Conservation (phyloP, 2,113 vertebrate genomes). For the Anthoscopus minutus region DNA sequence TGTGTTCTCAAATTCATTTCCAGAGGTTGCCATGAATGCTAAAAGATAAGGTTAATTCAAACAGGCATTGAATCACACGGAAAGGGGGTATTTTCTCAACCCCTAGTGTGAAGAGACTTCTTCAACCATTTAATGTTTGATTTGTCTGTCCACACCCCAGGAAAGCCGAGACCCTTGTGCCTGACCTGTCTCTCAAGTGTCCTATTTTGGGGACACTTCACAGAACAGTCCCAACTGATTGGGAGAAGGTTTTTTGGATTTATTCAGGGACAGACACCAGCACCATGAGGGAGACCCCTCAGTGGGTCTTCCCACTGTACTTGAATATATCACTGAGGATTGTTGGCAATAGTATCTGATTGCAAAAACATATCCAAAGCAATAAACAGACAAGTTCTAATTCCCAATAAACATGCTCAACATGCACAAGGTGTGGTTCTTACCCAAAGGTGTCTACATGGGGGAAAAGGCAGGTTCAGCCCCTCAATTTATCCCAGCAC, state of each 20-base stretch:
- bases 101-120: not conserved
- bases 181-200: not conserved
- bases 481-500: not conserved
- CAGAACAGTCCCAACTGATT: no score
- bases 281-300: not conserved
- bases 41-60: not conserved
- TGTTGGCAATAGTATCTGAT: fast-evolving
- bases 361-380: not conserved
- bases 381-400: not conserved
- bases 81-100: not conserved
- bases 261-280: not conserved
- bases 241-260: fast-evolving
- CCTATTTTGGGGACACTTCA: not conserved
- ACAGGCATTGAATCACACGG: not conserved
- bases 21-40: not conserved
- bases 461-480: not conserved
- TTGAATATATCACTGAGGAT: not conserved
- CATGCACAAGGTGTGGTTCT: not conserved
- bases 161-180: not conserved
- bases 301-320: not conserved
- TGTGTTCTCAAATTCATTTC: not conserved
- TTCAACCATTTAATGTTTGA: not conserved
- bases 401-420: not conserved
- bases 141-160: not conserved
- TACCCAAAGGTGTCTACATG: no score